Conservation (phyloP, 2,113 vertebrate genomes). For the Myrmecophaga tridactyla region DNA sequence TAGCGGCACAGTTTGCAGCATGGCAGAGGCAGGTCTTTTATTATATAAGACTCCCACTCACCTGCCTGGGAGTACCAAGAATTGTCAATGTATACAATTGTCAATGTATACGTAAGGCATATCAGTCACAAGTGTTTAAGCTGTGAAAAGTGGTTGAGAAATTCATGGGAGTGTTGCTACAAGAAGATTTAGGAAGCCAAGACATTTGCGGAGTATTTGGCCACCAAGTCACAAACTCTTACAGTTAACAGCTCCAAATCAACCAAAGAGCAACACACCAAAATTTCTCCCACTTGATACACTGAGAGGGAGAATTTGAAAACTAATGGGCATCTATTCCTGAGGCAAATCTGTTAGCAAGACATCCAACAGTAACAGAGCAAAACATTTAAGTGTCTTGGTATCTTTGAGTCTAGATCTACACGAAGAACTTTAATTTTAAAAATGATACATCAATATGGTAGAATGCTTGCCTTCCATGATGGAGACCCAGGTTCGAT, state of each 20-base stretch:
- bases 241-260: background rate
- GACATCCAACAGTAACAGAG: background rate
- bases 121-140: conserved; percentile 33
- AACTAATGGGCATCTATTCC: background rate
- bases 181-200: conserved; percentile 14
- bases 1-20: background rate
- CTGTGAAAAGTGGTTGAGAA: background rate
- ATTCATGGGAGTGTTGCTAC: background rate
- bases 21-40: background rate
- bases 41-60: background rate
- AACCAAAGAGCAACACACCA: background rate
- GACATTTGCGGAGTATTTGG: background rate
- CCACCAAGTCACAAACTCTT: background rate
- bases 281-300: too few relatives aligned
- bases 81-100: conserved; percentile 24
- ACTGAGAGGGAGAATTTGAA: background rate
- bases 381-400: background rate
- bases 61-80: background rate
- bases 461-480: too few relatives aligned
- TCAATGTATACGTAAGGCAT: conserved; percentile 45
- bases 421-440: background rate
- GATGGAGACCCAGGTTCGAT: too few relatives aligned
- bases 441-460: background rate
- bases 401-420: background rate
- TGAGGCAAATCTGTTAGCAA: background rate